Conservation (phyloP, 2,797 vertebrate genomes). For the Malacoctenus gilli region DNA sequence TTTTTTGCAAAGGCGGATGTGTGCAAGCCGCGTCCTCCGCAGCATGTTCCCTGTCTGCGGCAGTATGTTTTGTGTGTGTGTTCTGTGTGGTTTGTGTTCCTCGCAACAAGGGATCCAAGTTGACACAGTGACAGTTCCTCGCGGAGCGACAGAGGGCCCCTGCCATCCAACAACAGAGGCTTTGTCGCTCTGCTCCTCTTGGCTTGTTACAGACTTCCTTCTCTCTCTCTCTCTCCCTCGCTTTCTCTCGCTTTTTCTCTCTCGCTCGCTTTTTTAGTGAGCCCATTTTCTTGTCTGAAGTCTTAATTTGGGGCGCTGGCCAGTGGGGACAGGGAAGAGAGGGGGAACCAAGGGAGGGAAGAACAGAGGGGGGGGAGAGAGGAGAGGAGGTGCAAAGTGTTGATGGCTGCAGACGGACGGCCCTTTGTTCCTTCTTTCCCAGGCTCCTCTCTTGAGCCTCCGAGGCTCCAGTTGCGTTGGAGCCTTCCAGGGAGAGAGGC, state of each 20-base stretch:
- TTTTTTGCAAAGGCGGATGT: slow-evolving; percentile 1
- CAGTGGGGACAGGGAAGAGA: slow-evolving; percentile 73
- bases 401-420: slow-evolving; percentile 78
- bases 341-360: slow-evolving; percentile 61
- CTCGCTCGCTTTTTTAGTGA: slow-evolving; percentile 70
- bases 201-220: slow-evolving; percentile 77
- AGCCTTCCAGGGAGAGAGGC: slow-evolving; percentile 68
- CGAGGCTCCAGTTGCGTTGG: slow-evolving; percentile 79
- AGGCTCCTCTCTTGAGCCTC: slow-evolving; percentile 82
- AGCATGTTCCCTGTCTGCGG: slow-evolving; percentile 42
- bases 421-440: slow-evolving; percentile 83
- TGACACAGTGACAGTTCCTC: slow-evolving; percentile 77
- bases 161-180: slow-evolving; percentile 78
- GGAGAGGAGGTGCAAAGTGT: slow-evolving; percentile 61
- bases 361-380: slow-evolving; percentile 30
- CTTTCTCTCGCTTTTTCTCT: slow-evolving; percentile 56
- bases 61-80: slow-evolving; percentile 51
- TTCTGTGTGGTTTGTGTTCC: slow-evolving; percentile 64
- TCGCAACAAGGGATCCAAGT: slow-evolving; percentile 71
- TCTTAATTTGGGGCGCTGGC: slow-evolving; percentile 83
- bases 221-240: slow-evolving; percentile 52
- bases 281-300: slow-evolving; percentile 84
- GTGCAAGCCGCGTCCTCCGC: slow-evolving; percentile 30
- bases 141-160: slow-evolving; percentile 73
- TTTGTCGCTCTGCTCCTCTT: slow-evolving; percentile 78